phyloP scores from a whole-genome alignment of 1,140 invertebrate species.

The Drosophila lini region DNA sequence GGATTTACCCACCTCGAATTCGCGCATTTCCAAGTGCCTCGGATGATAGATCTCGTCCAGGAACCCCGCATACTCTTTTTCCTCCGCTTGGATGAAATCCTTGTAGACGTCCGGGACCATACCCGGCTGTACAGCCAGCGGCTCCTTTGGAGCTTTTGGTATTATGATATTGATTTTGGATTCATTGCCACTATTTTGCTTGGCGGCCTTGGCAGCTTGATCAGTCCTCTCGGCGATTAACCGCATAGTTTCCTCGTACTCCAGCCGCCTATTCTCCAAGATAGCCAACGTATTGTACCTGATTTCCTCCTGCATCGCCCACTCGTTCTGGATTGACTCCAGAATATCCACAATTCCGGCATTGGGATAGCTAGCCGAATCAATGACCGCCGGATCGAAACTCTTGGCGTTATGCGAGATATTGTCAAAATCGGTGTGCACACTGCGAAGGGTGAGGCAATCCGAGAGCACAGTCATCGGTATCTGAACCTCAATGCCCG shows the following conservation, averaged over 20 bases:
- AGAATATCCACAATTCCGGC: slow-evolving; percentile 62
- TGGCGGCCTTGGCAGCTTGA: slow-evolving; percentile 24
- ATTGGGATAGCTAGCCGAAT: slow-evolving; percentile 28
- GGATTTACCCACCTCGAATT: slow-evolving; percentile 48
- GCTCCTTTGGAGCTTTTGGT: slow-evolving; percentile 60
- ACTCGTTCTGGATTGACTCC: slow-evolving; percentile 59
- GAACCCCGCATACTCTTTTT: slow-evolving; percentile 53
- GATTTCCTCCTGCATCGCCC: slow-evolving; percentile 57
- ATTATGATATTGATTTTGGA: slow-evolving; percentile 19
- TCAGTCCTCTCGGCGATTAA: slow-evolving; percentile 43
- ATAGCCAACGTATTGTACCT: slow-evolving; percentile 39
- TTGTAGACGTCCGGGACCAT: slow-evolving; percentile 53
- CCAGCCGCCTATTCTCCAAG: slow-evolving; percentile 30
- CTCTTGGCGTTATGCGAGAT: slow-evolving; percentile 69
- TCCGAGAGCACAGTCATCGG: slow-evolving; percentile 56
- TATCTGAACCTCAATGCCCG: slow-evolving; percentile 48
- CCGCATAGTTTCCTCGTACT: slow-evolving; percentile 58
- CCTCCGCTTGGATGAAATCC: slow-evolving; percentile 52
- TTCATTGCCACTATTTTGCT: slow-evolving; percentile 7
- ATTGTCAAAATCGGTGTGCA: slow-evolving; percentile 63
- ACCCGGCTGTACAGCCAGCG: slow-evolving; percentile 14
- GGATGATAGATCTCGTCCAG: slow-evolving; percentile 65
- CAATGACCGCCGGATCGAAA: slow-evolving; percentile 24
- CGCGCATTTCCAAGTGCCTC: slow-evolving; percentile 25
- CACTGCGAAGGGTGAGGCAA: slow-evolving; percentile 66